Evolutionary conservation across 2,888 invertebrate genomes (phyloP).

Genomic region (Clunio marinus): DNA sequence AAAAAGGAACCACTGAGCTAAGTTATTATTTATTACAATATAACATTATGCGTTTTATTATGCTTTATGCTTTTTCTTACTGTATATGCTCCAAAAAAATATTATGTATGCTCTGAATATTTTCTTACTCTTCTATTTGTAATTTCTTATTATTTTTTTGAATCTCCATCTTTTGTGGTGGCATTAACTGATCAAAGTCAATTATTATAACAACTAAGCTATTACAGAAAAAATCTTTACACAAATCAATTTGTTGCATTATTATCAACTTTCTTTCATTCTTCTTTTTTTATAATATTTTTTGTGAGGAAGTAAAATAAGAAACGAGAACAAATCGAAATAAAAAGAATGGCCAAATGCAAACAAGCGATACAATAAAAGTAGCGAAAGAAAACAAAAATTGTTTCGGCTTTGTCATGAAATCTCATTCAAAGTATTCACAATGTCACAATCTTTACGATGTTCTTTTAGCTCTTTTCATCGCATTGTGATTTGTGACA

Average conservation of each 20-base stretch:
- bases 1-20: constrained; percentile 34
- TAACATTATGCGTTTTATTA: constrained; percentile 2
- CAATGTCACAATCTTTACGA: too few relatives aligned
- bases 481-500: too few relatives aligned
- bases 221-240: background rate
- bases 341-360: background rate
- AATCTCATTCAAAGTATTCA: too few relatives aligned
- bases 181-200: background rate
- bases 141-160: background rate
- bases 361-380: background rate
- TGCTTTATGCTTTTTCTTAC: constrained; percentile 1
- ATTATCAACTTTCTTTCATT: background rate
- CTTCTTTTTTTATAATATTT: too few relatives aligned
- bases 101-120: constrained; percentile 11
- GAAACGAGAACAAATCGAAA: too few relatives aligned
- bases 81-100: constrained; percentile 21
- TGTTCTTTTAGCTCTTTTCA: too few relatives aligned
- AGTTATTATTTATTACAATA: constrained; percentile 20
- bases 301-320: too few relatives aligned
- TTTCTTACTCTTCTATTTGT: background rate
- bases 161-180: background rate
- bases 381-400: background rate
- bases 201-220: background rate
- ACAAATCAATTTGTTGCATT: constrained; percentile 2
- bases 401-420: background rate